phyloP scores from a whole-genome alignment of 2,888 invertebrate genomes.

The Adineta ricciae region DNA sequence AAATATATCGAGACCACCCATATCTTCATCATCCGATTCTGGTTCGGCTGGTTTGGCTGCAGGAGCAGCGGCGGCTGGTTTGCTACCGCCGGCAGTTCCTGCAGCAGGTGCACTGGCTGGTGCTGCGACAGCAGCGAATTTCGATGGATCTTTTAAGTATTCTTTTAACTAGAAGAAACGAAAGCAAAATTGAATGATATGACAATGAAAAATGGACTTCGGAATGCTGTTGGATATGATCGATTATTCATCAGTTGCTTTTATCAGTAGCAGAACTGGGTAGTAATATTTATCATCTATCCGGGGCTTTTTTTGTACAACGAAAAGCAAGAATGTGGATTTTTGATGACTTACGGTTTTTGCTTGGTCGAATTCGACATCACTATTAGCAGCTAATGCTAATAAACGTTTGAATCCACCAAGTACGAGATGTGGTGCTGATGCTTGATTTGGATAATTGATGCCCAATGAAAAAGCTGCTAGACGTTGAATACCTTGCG shows the following conservation, averaged over 20 bases:
- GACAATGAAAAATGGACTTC: not conserved
- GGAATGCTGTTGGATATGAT: not conserved
- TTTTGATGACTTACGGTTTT: conserved; percentile 18
- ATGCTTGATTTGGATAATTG: conserved; percentile 89
- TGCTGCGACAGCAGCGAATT: conserved; percentile 31
- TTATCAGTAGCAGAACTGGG: not conserved
- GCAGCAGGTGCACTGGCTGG: conserved; percentile 23
- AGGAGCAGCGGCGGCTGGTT: conserved; percentile 21
- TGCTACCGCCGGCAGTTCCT: not conserved
- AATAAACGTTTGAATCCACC: conserved; percentile 67
- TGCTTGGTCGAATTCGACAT: conserved; percentile 64
- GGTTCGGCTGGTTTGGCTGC: conserved; percentile 25
- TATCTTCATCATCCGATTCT: conserved; percentile 31
- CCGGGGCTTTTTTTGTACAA: not conserved
- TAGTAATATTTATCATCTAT: not conserved
- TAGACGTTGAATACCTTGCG: conserved; percentile 83
- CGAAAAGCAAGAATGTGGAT: too few species aligned
- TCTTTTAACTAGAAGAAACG: conserved; percentile 16
- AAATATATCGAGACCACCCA: conserved; percentile 20
- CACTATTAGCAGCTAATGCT: conserved; percentile 88
- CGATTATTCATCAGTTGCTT: not conserved
- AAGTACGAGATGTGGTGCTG: conserved; percentile 88
- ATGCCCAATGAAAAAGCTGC: conserved; percentile 83
- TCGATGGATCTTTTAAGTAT: conserved; percentile 33
- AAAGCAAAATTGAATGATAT: not conserved